Percentiles rank a stretch among this genome's conserved stretches.
Evolutionary conservation across 1,140 invertebrate species (phyloP).

Genomic region (Drosophila truncata): DNA sequence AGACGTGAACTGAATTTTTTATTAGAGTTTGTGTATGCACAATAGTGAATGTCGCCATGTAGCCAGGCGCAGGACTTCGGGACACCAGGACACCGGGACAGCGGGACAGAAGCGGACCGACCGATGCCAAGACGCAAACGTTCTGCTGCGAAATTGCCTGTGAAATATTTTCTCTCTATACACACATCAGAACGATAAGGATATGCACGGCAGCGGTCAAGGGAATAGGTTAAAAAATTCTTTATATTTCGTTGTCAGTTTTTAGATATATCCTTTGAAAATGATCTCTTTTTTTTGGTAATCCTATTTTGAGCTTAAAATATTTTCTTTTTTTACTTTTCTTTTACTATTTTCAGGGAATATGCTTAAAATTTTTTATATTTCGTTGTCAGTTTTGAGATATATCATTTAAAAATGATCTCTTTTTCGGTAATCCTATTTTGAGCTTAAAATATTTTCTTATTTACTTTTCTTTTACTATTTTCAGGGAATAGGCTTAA

Average conservation of each 20-base stretch:
- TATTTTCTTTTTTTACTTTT: too few relatives aligned
- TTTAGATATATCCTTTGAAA: too few relatives aligned
- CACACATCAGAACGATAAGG: constrained; percentile 15
- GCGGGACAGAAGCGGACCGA: constrained; percentile 25
- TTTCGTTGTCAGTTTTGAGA: too few relatives aligned
- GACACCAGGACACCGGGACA: background rate
- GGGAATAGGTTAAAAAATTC: background rate
- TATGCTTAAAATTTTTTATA: too few relatives aligned
- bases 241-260: background rate
- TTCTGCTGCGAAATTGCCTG: constrained; percentile 73
- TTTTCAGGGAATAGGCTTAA: too few relatives aligned
- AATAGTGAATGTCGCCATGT: constrained; percentile 66
- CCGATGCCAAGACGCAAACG: constrained; percentile 40
- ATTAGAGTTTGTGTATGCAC: constrained; percentile 69
- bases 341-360: too few relatives aligned
- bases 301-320: too few relatives aligned
- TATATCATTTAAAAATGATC: too few relatives aligned
- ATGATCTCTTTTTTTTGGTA: too few relatives aligned
- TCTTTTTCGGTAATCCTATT: too few relatives aligned
- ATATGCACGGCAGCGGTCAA: constrained; percentile 15
- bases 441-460: too few relatives aligned
- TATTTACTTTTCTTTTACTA: too few relatives aligned
- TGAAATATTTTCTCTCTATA: constrained; percentile 69
- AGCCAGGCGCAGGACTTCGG: background rate
- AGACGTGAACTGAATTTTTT: constrained; percentile 80